Conservation (phyloP, 1,140 invertebrate genomes). For the Mya arenaria region DNA sequence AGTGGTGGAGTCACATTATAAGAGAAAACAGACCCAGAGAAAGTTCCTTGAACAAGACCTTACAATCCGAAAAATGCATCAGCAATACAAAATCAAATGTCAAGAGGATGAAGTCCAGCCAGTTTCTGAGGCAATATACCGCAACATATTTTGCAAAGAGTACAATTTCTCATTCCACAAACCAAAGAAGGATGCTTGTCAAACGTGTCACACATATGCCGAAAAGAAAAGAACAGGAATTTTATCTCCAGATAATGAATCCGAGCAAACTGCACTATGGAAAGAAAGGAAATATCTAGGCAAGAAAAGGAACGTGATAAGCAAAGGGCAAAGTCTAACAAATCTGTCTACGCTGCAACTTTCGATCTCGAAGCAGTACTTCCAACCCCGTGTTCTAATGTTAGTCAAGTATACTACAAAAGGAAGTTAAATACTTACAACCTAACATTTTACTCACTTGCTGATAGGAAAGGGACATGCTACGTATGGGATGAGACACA, state of each 20-base stretch:
- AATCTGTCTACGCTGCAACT: not conserved
- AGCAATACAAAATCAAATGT: conserved; percentile 36
- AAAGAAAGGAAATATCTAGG: conserved; percentile 44
- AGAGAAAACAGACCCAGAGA: conserved; percentile 30
- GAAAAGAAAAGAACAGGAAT: not conserved
- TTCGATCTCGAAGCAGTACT: conserved; percentile 65
- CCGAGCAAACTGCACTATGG: not conserved
- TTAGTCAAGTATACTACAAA: conserved; percentile 68
- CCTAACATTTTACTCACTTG: conserved; percentile 60
- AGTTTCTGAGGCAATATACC: conserved; percentile 25
- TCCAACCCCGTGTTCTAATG: conserved; percentile 52
- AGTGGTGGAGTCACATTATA: conserved; percentile 44
- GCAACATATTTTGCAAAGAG: conserved; percentile 46
- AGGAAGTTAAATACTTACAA: conserved; percentile 66
- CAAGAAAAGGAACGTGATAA: conserved; percentile 47
- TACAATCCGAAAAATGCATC: conserved; percentile 43
- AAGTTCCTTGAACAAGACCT: conserved; percentile 4
- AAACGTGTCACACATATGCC: not conserved
- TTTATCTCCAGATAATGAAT: not conserved
- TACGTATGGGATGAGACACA: conserved; percentile 70
- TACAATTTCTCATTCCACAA: conserved; percentile 53
- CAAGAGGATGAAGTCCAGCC: not conserved
- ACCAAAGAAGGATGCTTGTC: conserved; percentile 47
- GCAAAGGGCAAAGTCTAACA: not conserved
- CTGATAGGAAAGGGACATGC: conserved; percentile 53